phyloP scores from a whole-genome alignment of 2,113 vertebrate genomes.

The Jaculus jaculus region DNA sequence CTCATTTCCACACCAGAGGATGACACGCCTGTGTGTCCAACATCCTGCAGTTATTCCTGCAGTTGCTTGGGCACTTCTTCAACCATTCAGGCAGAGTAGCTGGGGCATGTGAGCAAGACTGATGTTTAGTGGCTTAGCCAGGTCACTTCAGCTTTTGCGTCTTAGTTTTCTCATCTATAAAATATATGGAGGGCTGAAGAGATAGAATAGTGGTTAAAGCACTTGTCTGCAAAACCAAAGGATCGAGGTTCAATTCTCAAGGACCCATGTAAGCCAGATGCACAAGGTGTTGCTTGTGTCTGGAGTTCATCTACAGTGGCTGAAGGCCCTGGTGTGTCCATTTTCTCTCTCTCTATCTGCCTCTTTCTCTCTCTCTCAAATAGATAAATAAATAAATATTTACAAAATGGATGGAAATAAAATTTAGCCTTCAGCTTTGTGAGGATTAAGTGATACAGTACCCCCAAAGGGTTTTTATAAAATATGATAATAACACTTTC shows the following conservation, averaged over 20 bases:
- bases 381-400: no score
- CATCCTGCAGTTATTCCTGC: no score
- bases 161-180: constrained; percentile 21
- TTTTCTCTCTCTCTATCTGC: no score
- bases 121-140: neutral
- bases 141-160: neutral
- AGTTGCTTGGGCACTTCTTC: neutral
- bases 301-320: no score
- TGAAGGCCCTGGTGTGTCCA: no score
- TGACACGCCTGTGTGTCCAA: neutral
- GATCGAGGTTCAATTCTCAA: no score
- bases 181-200: neutral
- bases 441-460: constrained; percentile 23
- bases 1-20: neutral
- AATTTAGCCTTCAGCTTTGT: neutral
- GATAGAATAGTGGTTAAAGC: no score
- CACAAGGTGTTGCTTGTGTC: no score
- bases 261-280: no score
- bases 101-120: neutral
- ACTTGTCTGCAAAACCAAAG: no score
- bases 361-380: no score
- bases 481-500: neutral
- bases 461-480: neutral
- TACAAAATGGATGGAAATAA: neutral
- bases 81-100: neutral